phyloP scores from a whole-genome alignment of 2,113 vertebrate species.

The Baryphthengus martii region DNA sequence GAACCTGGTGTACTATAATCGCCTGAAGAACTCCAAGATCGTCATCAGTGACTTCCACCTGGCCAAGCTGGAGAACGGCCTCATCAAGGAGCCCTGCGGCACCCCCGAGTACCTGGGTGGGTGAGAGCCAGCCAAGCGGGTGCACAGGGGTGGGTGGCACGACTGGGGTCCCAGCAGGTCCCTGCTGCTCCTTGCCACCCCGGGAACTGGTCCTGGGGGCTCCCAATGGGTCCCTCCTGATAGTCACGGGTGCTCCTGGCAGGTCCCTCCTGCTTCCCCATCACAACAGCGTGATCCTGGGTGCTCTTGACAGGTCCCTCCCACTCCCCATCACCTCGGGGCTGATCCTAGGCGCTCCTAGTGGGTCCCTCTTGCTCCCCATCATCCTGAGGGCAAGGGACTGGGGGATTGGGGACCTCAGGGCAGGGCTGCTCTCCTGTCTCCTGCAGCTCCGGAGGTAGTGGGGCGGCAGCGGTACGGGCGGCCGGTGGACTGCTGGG shows the following conservation, averaged over 20 bases:
- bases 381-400: neutral
- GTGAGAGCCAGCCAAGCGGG: slow-evolving; percentile 67
- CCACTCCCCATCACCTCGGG: neutral
- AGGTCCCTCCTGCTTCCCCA: neutral
- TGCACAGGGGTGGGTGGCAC: fast-evolving
- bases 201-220: neutral
- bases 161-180: neutral
- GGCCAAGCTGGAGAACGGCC: slow-evolving; percentile 94
- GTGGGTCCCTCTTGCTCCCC: neutral
- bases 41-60: slow-evolving; percentile 98
- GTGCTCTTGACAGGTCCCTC: neutral
- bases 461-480: slow-evolving; percentile 96
- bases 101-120: slow-evolving; percentile 96
- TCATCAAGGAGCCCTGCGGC: slow-evolving; percentile 97
- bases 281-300: neutral
- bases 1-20: slow-evolving; percentile 96
- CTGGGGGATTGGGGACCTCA: fast-evolving
- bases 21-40: slow-evolving; percentile 98
- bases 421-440: neutral
- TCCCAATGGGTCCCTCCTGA: neutral
- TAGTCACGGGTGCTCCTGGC: neutral
- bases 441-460: slow-evolving; percentile 88
- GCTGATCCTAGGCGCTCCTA: neutral
- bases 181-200: neutral
- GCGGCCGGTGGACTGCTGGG: slow-evolving; percentile 96